Conservation (phyloP, 2,113 vertebrate genomes). For the Aegithalos caudatus region DNA sequence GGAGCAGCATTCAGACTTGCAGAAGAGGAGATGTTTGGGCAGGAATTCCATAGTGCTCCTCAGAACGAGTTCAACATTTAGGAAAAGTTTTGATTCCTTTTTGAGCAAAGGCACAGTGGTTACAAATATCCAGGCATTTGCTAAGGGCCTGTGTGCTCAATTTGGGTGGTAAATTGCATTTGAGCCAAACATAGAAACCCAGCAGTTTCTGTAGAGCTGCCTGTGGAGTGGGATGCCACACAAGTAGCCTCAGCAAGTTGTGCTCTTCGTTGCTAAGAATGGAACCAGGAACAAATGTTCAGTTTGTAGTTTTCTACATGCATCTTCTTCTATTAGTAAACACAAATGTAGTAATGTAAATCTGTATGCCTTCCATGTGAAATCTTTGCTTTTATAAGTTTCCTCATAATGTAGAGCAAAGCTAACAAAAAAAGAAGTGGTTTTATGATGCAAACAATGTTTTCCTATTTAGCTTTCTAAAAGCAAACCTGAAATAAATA, state of each 20-base stretch:
- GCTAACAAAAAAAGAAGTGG: not conserved
- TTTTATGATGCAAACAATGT: not conserved
- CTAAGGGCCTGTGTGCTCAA: not conserved
- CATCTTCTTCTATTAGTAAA: not conserved
- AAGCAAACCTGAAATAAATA: slow-evolving; percentile 18
- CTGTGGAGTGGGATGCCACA: slow-evolving; percentile 27
- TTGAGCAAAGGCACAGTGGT: not conserved
- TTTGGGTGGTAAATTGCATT: slow-evolving; percentile 14
- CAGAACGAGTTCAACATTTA: not conserved
- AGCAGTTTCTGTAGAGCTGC: not conserved
- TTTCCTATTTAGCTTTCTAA: not conserved
- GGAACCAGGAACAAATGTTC: not conserved
- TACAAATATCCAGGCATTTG: not conserved
- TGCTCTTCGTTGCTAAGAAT: not conserved
- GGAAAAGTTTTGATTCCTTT: not conserved
- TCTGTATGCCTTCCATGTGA: not conserved
- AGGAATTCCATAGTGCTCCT: not conserved
- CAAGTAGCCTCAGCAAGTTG: slow-evolving; percentile 11
- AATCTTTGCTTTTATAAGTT: not conserved
- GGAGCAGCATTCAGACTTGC: not conserved
- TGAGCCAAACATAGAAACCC: slow-evolving; percentile 37
- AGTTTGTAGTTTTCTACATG: not conserved
- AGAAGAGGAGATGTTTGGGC: not conserved
- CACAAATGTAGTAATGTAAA: not conserved
- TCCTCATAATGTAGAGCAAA: not conserved